Conservation (phyloP, 2,888 invertebrate genomes). For the Tachystola acroxantha region DNA sequence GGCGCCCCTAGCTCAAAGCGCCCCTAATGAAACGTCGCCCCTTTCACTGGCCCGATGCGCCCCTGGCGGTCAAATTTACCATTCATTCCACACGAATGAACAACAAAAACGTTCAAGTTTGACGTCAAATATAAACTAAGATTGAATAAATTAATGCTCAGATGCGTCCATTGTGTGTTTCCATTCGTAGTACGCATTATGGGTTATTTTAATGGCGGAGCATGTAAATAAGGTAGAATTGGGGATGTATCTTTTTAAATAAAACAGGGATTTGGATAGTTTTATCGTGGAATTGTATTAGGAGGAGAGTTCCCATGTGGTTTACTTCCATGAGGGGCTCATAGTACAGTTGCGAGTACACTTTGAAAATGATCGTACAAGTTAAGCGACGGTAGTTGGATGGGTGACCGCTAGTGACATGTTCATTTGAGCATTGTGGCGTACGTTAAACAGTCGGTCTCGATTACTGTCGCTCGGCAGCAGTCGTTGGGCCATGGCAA, state of each 20-base stretch:
- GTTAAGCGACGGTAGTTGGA: too few species aligned
- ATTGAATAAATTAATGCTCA: slow-evolving; percentile 42
- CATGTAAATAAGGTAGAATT: background rate
- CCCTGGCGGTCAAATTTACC: slow-evolving; percentile 36
- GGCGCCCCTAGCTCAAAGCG: too few species aligned
- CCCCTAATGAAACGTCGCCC: too few species aligned
- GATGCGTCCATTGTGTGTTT: slow-evolving; percentile 27
- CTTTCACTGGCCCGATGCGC: too few species aligned
- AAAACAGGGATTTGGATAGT: background rate
- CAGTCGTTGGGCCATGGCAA: too few species aligned
- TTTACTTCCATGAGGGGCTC: too few species aligned
- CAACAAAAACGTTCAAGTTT: slow-evolving; percentile 34
- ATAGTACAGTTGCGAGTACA: too few species aligned
- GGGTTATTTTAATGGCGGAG: slow-evolving; percentile 14
- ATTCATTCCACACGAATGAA: slow-evolving; percentile 40
- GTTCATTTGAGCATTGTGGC: too few species aligned
- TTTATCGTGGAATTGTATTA: background rate
- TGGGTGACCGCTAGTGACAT: too few species aligned
- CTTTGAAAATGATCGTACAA: too few species aligned
- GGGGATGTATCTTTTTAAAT: background rate
- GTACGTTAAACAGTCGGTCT: too few species aligned
- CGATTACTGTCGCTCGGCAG: too few species aligned
- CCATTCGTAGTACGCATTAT: slow-evolving; percentile 14
- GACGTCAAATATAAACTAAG: slow-evolving; percentile 30
- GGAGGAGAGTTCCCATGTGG: background rate